These are phyloP conservation scores for Parnassius orleans DNA, from an alignment of 2,888 invertebrate species.

Conservation along the genomic window DNA sequence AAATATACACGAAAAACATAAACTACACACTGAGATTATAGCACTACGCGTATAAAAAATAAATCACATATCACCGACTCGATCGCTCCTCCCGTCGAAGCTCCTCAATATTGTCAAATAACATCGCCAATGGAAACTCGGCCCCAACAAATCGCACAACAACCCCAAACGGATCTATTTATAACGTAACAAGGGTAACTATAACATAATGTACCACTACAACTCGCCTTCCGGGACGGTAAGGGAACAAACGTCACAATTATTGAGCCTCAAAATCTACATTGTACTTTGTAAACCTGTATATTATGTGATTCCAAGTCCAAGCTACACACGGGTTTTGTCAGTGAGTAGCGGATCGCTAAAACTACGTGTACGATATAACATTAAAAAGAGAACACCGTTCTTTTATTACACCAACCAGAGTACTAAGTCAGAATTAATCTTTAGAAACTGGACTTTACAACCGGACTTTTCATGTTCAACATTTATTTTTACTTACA, in stretches of 20 bases:
- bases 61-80: slow-evolving; percentile 65
- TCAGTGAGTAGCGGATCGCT: not conserved
- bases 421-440: slow-evolving; percentile 7
- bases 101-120: slow-evolving; percentile 36
- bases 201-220: slow-evolving; percentile 49
- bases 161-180: slow-evolving; percentile 46
- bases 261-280: slow-evolving; percentile 63
- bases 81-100: slow-evolving; percentile 31
- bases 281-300: slow-evolving; percentile 71
- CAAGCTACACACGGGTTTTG: slow-evolving; percentile 32
- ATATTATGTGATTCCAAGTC: slow-evolving; percentile 41
- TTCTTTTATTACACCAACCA: not conserved
- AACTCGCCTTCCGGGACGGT: slow-evolving; percentile 30
- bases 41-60: slow-evolving; percentile 61
- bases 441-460: slow-evolving; percentile 5
- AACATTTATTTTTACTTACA: no score
- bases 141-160: slow-evolving; percentile 41
- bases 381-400: slow-evolving; percentile 14
- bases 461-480: no score
- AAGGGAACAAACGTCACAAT: slow-evolving; percentile 41
- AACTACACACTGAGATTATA: slow-evolving; percentile 68
- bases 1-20: slow-evolving; percentile 57
- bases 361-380: not conserved
- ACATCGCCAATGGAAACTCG: slow-evolving; percentile 42
- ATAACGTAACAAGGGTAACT: slow-evolving; percentile 72